Evolutionary conservation across 2,113 vertebrate species (phyloP).

Genomic region (Macquaria australasica): DNA sequence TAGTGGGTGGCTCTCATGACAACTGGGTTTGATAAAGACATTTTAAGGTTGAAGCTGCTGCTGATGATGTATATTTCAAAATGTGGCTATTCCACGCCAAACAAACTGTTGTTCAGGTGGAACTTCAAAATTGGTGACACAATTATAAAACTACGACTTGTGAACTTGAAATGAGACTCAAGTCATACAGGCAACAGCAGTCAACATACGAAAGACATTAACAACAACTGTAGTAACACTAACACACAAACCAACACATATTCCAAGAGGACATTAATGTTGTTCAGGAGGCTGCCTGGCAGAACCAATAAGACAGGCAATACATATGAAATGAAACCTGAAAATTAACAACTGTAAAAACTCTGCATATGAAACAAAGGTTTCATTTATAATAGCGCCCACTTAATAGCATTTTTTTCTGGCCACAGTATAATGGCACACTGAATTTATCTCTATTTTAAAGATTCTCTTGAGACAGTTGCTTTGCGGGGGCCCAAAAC

Average conservation of each 20-base stretch:
- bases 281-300: too few relatives aligned
- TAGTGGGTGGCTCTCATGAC: constrained; percentile 8
- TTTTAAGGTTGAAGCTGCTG: not conserved
- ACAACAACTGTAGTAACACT: too few relatives aligned
- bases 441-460: too few relatives aligned
- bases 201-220: too few relatives aligned
- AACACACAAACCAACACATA: too few relatives aligned
- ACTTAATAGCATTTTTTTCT: too few relatives aligned
- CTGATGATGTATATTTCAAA: not conserved
- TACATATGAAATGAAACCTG: not conserved
- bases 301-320: not conserved
- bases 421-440: not conserved
- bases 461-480: too few relatives aligned
- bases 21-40: not conserved
- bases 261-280: not conserved
- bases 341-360: not conserved
- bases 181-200: too few relatives aligned
- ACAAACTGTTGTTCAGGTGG: not conserved
- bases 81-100: not conserved
- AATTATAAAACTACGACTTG: not conserved
- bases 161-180: too few relatives aligned
- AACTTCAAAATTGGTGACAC: too few relatives aligned
- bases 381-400: not conserved
- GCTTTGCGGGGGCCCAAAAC: too few relatives aligned
- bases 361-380: not conserved